A percentile compares a stretch with the other conserved stretches of the same genome.
phyloP scores from a whole-genome alignment of 1,140 invertebrate genomes.

The Probaryconus sp. region DNA sequence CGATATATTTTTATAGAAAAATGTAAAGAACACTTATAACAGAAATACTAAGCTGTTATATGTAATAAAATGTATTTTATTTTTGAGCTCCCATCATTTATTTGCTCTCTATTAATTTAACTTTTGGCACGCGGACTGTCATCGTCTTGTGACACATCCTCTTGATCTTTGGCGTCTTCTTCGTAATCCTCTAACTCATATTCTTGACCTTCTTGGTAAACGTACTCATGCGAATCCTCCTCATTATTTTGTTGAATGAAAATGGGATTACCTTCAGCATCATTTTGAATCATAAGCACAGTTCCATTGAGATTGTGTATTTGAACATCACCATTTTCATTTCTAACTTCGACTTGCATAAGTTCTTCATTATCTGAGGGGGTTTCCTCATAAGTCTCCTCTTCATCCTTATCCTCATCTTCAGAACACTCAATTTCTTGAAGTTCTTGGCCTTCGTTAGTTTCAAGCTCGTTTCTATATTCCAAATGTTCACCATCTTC shows the following conservation, averaged over 20 bases:
- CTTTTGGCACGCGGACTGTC: constrained; percentile 67
- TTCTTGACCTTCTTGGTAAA: constrained; percentile 64
- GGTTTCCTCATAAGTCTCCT: constrained; percentile 37
- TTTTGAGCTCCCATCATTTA: too few relatives aligned
- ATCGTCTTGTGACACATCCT: constrained; percentile 17
- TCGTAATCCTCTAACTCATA: constrained; percentile 56
- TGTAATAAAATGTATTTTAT: too few relatives aligned
- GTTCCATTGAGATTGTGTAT: constrained; percentile 72
- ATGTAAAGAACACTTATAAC: too few relatives aligned
- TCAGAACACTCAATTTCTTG: constrained; percentile 2
- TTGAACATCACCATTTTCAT: constrained; percentile 64
- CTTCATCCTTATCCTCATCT: constrained; percentile 25
- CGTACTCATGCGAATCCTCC: constrained; percentile 72
- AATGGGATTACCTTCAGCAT: constrained; percentile 75
- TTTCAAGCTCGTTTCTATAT: background rate
- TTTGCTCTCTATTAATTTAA: constrained; percentile 60
- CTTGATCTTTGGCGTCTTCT: constrained; percentile 54
- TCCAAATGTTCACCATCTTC: constrained; percentile 36
- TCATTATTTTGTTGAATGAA: constrained; percentile 72
- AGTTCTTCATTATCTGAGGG: constrained; percentile 40
- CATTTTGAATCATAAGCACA: constrained; percentile 74
- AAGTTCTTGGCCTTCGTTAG: constrained; percentile 4
- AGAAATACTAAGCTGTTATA: too few relatives aligned
- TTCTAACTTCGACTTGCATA: constrained; percentile 56
- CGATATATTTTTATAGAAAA: too few relatives aligned